Evolutionary conservation across 2,888 invertebrate species (phyloP), one percentile per base, ranked within the genome.

Genomic region (Drosophila setosimentum): DNA sequence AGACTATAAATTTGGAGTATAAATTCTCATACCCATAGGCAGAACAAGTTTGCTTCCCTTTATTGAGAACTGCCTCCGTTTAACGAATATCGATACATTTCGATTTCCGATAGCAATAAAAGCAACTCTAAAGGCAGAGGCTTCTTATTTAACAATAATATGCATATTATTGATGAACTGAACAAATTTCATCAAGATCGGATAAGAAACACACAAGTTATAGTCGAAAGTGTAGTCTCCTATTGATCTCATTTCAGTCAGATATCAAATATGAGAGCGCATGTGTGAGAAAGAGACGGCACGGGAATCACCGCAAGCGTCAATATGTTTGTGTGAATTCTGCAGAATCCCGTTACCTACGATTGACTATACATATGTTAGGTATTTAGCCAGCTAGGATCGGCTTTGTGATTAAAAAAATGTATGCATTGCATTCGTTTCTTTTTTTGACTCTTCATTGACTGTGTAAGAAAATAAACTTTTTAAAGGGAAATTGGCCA

Each of bases 91-190:
- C 40, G 10, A 40, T 10, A 7, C n/a, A 10, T 40, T n/a, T 40
- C 10, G n/a, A n/a, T 37, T 37, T n/a, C 3, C 37, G n/a, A 10
- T 40, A n/a, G 8, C 37, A 40, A 40, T 40, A n/a, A 40, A 40
- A 40, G 8, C 3, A 0, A 3, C 1, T 32, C 11, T 32, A 0
- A 32, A 13, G 32, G 32, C 32, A 32, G 4, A 32, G 0, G 11
- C 3, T 32, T 11, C 11, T 11, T 3, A 32, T 11, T 33, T n/a
- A n/a, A n/a, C n/a, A 4, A 33, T 33, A 33, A 18, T 37, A n/a
- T 8, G 18, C 8, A 40, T 8, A 0, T 3, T 8, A 3, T n/a
- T 3, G n/a, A n/a, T 3, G 1, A n/a, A 10, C 8, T 0, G n/a
- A 8, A 1, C 8, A 0, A n/a, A 37, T 37, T 37, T n/a, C 0